Evolutionary conservation across 2,113 vertebrate species (phyloP), one percentile per base, ranked within the genome.

Genomic region (Rhynchomys soricoides): DNA sequence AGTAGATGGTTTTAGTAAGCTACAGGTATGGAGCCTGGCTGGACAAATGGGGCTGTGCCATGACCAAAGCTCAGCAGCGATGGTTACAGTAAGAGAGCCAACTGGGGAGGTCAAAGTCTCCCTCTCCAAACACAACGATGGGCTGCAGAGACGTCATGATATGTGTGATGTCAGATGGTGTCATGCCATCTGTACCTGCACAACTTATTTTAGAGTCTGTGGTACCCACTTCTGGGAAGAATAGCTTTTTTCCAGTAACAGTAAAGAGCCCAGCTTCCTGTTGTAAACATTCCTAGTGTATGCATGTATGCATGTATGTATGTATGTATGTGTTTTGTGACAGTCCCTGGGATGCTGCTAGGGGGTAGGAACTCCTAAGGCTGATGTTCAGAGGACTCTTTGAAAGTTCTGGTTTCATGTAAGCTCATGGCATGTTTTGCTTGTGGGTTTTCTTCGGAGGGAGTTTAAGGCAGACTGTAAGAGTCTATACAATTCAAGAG

Each of bases 381-480:
- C 31, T 37, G 34, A 40, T 82, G 86, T 73, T 87, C n/a, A 82
- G 73, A 96, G 17, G 26, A 50, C 73, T 87, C 29, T 15, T 50
- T 37, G 50, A 55, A 62, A 62, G 59, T 40, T 93, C 57, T 70
- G 17, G 11, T 55, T 91, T 74, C 77, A 29, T 71, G 57, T 55
- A 93, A 74, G 29, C 24, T 73, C 48, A 64, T 3, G 26, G 71
- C 34, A 71, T 12, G 9, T 15, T 77, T 90, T 45, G 10, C 29
- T 94, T 82, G 29, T 57, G 11, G 10, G 37, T 57, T 95, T 82
- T 73, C n/a, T 86, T 93, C 82, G 86, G 85, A 78, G 52, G 17
- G 10, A 21, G 29, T 57, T 93, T 68, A 83, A 87, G 68, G 31
- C 24, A 90, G 40, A 37, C 93, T 57, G 10, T 37, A 93, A 79